Evolutionary conservation across 2,888 invertebrate genomes (phyloP).

Genomic region (Eurois occulta): DNA sequence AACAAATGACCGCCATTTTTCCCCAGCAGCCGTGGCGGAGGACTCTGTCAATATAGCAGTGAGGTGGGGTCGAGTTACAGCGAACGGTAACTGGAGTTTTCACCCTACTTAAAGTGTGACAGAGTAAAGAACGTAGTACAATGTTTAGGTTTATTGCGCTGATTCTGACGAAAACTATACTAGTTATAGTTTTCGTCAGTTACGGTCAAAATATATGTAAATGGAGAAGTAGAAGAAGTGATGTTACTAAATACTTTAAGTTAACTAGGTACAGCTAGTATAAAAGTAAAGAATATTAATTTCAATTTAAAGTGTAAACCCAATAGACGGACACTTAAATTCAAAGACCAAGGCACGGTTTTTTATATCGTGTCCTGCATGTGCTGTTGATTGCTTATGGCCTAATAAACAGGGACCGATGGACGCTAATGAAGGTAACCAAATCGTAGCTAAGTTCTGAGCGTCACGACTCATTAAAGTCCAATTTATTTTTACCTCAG

Average conservation of each 20-base stretch:
- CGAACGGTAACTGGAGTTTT: conserved; percentile 16
- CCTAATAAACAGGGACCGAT: background rate
- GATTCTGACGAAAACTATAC: background rate
- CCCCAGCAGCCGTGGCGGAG: conserved; percentile 87
- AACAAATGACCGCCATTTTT: conserved; percentile 90
- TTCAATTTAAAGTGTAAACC: no score
- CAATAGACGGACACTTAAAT: background rate
- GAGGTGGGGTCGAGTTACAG: conserved; percentile 59
- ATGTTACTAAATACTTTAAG: background rate
- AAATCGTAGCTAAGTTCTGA: background rate
- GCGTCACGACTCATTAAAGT: background rate
- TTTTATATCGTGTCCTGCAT: background rate
- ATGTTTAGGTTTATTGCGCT: background rate
- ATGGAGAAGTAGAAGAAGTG: background rate
- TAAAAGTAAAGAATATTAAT: no score
- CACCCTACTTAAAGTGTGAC: background rate
- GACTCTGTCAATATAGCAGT: conserved; percentile 89
- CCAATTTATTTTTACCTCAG: background rate
- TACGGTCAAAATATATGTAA: no score
- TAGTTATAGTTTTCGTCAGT: no score
- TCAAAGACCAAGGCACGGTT: background rate
- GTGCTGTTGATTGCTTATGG: background rate
- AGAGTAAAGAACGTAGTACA: no score
- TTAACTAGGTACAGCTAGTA: background rate
- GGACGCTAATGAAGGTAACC: background rate